phyloP scores from a whole-genome alignment of 2,113 vertebrate genomes.

The Chiloscyllium plagiosum region DNA sequence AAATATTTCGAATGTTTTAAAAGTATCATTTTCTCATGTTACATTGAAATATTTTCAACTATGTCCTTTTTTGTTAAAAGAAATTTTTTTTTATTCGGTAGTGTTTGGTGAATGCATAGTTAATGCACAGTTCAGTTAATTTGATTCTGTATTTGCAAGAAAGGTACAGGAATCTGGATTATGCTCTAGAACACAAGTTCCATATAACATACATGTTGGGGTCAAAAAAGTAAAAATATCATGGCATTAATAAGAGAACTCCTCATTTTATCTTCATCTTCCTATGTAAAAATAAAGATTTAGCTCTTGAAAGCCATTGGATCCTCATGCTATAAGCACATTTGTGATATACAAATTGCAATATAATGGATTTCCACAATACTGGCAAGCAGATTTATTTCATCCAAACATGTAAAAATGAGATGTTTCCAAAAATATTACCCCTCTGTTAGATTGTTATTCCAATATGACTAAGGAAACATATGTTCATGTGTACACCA shows the following conservation, averaged over 20 bases:
- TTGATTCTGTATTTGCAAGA: neutral
- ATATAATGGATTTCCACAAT: neutral
- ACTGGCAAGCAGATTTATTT: neutral
- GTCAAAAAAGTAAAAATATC: too few relatives aligned
- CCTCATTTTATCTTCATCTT: too few relatives aligned
- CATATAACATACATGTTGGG: too few relatives aligned
- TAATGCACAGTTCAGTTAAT: neutral
- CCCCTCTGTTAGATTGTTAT: neutral
- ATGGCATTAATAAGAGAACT: too few relatives aligned
- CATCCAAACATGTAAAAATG: neutral
- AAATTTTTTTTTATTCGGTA: neutral
- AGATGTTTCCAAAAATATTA: neutral
- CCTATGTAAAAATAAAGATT: too few relatives aligned
- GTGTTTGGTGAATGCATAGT: neutral
- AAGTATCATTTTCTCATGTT: neutral
- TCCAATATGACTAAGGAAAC: neutral
- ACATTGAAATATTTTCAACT: neutral
- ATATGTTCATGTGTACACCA: neutral
- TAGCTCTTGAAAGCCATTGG: too few relatives aligned
- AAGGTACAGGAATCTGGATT: neutral
- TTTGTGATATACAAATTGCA: too few relatives aligned
- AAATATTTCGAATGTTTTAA: neutral
- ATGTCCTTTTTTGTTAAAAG: neutral
- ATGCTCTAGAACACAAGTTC: neutral
- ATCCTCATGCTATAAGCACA: too few relatives aligned